phyloP scores from a whole-genome alignment of 2,113 vertebrate species.

The Rhinolophus sinicus region DNA sequence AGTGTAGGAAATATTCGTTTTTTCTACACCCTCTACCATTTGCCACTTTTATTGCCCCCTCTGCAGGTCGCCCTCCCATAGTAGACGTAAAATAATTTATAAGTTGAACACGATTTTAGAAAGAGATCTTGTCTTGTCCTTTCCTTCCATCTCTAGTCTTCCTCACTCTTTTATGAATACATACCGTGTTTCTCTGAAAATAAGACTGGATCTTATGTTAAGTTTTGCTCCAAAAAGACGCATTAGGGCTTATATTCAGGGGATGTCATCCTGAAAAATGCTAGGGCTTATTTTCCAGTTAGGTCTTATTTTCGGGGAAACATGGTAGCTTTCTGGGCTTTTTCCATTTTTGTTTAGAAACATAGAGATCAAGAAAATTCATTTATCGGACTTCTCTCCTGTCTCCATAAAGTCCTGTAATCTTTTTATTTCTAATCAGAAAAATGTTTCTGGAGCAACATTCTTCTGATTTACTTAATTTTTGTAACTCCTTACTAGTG shows the following conservation, averaged over 20 bases:
- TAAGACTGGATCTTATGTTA: too few relatives aligned
- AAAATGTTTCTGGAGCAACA: background rate
- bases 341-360: background rate
- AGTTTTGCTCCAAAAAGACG: too few relatives aligned
- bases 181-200: too few relatives aligned
- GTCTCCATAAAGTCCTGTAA: background rate
- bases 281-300: too few relatives aligned
- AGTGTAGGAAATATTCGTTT: background rate
- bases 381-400: background rate
- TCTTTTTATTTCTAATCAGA: background rate
- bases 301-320: background rate
- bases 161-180: background rate
- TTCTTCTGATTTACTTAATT: conserved; percentile 11
- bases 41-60: background rate
- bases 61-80: background rate
- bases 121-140: background rate
- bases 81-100: background rate
- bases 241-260: too few relatives aligned
- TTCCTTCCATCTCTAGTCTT: background rate
- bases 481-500: background rate
- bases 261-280: too few relatives aligned
- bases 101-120: background rate
- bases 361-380: background rate
- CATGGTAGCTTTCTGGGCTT: background rate
- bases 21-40: background rate